Evolutionary conservation across 2,113 vertebrate genomes (phyloP), one percentile per base, ranked within the genome.

Genomic region (Setophaga petechia): DNA sequence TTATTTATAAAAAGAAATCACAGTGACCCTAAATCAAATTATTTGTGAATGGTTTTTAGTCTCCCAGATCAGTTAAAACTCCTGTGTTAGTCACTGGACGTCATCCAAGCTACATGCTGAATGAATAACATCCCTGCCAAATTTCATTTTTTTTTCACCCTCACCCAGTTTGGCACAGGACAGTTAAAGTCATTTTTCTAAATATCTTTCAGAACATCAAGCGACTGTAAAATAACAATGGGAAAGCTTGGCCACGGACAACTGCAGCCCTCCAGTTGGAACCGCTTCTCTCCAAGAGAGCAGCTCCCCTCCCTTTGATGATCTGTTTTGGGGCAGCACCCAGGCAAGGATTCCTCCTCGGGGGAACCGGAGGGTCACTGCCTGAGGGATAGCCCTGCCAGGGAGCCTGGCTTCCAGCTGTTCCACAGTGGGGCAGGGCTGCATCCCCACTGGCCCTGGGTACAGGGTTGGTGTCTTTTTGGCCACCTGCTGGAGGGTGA

Each of bases 41-140:
- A 94, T 97, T 97, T 96, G 95, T 97, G 95, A 97, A 96, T 96
- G 94, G 84, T 76, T 95, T 94, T 95, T 84, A 91, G 89, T 83
- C 79, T 95, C 93, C 46, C 59, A 77, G 90, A 95, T 95, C 84
- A 67, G 93, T 88, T 87, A 90, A 79, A 95, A 91, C 85, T 90
- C 87, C 91, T 73, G 84, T 91, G 91, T 94, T 94, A 94, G 94
- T 93, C 84, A 80, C 87, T 97, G 94, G 94, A 95, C 0, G 3
- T 47, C 94, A 93, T 95, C 95, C 95, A 96, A 95, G 66, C 92
- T 94, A 23, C 94, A 95, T 20, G 82, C 90, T 96, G 94, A 96
- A 96, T 95, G 94, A 97, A 90, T 28, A 91, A 62, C 47, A n/a
- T 67, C 79, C 52, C 92, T 96, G 95, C 96, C 94, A 97, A 93